phyloP scores from a whole-genome alignment of 2,797 vertebrate genomes.

The Ptychadena robeensis region DNA sequence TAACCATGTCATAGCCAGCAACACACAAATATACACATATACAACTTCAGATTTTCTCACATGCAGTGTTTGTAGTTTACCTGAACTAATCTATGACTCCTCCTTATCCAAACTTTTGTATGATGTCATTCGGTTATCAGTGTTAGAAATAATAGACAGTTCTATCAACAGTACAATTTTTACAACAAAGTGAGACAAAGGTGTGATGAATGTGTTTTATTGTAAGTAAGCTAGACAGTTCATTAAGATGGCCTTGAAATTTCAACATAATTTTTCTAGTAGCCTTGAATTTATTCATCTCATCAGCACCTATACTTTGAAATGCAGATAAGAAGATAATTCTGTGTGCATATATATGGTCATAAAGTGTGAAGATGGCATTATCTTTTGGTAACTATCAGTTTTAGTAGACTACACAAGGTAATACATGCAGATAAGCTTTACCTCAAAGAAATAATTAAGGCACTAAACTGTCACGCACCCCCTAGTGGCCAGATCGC shows the following conservation, averaged over 20 bases:
- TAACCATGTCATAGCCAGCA: too few relatives aligned
- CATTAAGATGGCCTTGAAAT: conserved; percentile 40
- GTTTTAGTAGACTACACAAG: background rate
- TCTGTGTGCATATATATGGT: background rate
- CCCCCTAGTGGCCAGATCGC: too few relatives aligned
- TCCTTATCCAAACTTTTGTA: conserved; percentile 11
- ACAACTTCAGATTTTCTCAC: background rate
- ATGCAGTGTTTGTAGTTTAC: conserved; percentile 13
- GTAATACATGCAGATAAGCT: background rate
- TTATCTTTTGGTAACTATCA: background rate
- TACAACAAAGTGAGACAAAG: conserved; percentile 17
- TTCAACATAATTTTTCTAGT: conserved; percentile 14
- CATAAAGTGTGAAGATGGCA: conserved; percentile 20
- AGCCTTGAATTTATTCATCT: conserved; percentile 38
- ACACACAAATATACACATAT: too few relatives aligned
- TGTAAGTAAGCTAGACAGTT: conserved; percentile 2
- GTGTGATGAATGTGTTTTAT: conserved; percentile 28
- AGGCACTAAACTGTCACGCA: background rate
- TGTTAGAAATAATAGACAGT: conserved; percentile 2
- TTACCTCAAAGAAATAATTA: background rate
- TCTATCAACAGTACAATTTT: background rate
- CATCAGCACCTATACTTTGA: conserved; percentile 15
- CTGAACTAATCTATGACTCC: background rate
- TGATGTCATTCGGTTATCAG: conserved; percentile 43
- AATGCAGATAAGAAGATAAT: conserved; percentile 45